These are phyloP conservation scores for Synergus umbraculus DNA, from an alignment of 2,888 invertebrate genomes.

Conservation along the genomic window DNA sequence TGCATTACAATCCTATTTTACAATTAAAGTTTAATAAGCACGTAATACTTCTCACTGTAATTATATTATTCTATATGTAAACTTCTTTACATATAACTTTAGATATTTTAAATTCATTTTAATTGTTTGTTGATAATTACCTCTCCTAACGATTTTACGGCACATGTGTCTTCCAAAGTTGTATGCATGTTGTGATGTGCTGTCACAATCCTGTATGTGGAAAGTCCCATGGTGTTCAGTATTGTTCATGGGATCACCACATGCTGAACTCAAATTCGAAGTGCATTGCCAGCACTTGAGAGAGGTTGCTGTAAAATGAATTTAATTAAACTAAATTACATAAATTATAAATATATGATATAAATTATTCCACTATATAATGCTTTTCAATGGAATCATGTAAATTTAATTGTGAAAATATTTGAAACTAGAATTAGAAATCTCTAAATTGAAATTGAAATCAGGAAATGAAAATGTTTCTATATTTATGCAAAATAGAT, in stretches of 20 bases:
- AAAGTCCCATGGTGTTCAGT: conserved; percentile 77
- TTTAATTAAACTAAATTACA: neutral
- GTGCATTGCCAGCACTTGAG: conserved; percentile 88
- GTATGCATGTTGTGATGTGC: conserved; percentile 60
- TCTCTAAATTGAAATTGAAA: neutral
- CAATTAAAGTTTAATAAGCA: conserved; percentile 18
- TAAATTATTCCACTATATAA: neutral
- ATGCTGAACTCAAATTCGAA: conserved; percentile 84
- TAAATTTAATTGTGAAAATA: conserved; percentile 42
- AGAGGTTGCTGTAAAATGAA: conserved; percentile 79
- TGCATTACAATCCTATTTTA: neutral
- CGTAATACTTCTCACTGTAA: neutral
- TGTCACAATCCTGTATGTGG: conserved; percentile 66
- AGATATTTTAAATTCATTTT: neutral
- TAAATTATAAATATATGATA: neutral
- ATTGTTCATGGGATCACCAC: conserved; percentile 86
- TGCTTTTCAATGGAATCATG: conserved; percentile 25
- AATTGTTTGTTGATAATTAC: conserved; percentile 77
- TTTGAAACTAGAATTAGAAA: neutral
- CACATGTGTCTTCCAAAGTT: conserved; percentile 80
- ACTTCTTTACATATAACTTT: neutral
- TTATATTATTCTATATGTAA: neutral
- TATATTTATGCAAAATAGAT: neutral
- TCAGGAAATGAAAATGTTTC: neutral
- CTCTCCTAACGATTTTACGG: conserved; percentile 86